A percentile compares a stretch with the other conserved stretches of the same genome.
These are phyloP conservation scores for Cheiracanthium punctorium DNA, from an alignment of 2,888 invertebrate genomes.

Conservation along the genomic window DNA sequence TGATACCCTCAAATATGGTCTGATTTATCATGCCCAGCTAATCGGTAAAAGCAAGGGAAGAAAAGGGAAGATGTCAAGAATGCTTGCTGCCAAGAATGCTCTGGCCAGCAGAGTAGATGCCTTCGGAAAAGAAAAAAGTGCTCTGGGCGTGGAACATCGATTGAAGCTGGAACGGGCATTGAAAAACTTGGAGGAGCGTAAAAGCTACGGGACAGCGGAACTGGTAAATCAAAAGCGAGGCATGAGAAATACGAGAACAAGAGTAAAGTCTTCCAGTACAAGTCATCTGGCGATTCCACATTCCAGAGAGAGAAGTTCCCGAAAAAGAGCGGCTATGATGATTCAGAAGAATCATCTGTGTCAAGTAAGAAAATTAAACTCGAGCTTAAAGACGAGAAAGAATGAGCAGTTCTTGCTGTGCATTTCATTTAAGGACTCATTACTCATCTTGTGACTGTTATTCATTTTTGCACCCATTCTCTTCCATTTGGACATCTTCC, in stretches of 20 bases:
- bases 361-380: conserved; percentile 64
- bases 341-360: conserved; percentile 27
- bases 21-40: conserved; percentile 96
- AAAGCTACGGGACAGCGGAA: conserved; percentile 78
- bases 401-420: too few relatives aligned
- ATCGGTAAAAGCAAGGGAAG: conserved; percentile 93
- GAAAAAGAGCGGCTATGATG: conserved; percentile 72
- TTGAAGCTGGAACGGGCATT: conserved; percentile 90
- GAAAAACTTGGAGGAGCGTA: conserved; percentile 86
- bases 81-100: conserved; percentile 97
- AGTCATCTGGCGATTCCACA: conserved; percentile 85
- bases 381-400: conserved; percentile 70
- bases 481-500: too few relatives aligned
- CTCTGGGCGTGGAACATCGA: conserved; percentile 91
- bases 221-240: conserved; percentile 81
- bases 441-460: too few relatives aligned
- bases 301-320: conserved; percentile 75
- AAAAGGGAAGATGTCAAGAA: conserved; percentile 91
- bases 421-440: too few relatives aligned
- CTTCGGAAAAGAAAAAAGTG: conserved; percentile 91
- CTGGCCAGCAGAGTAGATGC: conserved; percentile 96
- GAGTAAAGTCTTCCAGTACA: conserved; percentile 88
- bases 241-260: conserved; percentile 94
- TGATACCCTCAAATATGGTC: conserved; percentile 98
- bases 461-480: too few relatives aligned